phyloP scores from a whole-genome alignment of 2,113 vertebrate genomes.

The Sander lucioperca region DNA sequence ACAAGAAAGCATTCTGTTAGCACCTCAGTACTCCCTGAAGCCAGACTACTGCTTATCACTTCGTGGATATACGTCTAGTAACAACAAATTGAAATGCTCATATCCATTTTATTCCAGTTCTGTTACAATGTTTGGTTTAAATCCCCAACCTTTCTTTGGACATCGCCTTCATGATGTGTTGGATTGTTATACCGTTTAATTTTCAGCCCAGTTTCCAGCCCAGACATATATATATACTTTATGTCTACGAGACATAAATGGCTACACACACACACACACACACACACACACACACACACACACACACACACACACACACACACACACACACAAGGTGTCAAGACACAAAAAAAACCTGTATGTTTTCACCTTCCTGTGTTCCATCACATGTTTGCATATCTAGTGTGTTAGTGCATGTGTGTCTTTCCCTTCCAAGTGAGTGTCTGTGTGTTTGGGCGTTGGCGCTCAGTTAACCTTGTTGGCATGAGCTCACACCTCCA shows the following conservation, averaged over 20 bases:
- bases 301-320: background rate
- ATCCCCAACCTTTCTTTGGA: background rate
- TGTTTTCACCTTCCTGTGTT: conserved; percentile 14
- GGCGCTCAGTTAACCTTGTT: background rate
- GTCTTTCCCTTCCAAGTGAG: background rate
- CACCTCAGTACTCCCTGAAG: background rate
- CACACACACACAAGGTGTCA: background rate
- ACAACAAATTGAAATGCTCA: background rate
- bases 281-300: too few species aligned
- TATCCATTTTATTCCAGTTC: background rate
- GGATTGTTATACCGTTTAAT: background rate
- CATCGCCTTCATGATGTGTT: background rate
- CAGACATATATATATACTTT: background rate
- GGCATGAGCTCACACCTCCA: background rate
- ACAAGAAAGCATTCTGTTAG: background rate
- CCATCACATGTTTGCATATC: background rate
- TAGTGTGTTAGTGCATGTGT: background rate
- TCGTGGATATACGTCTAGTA: background rate
- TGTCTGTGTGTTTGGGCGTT: background rate
- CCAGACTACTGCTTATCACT: background rate
- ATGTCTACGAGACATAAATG: background rate
- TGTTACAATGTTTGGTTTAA: background rate
- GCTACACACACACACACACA: background rate
- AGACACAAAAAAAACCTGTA: conserved; percentile 25
- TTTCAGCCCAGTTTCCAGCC: background rate